A percentile compares a stretch with the other conserved stretches of the same genome.
phyloP scores from a whole-genome alignment of 2,113 vertebrate species.

The Phaethon lepturus region DNA sequence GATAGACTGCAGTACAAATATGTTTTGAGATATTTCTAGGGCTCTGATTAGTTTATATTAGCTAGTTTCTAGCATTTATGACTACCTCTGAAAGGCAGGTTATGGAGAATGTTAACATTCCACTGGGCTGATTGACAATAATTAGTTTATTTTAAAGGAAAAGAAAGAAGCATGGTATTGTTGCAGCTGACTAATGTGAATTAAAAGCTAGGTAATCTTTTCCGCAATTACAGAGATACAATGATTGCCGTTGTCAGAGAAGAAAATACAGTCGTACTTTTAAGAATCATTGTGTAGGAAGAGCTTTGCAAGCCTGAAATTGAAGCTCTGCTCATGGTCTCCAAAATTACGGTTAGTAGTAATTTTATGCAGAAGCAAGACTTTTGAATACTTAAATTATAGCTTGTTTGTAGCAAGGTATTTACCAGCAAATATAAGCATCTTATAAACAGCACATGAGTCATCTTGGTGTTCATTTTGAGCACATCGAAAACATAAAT shows the following conservation, averaged over 20 bases:
- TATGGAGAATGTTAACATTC: constrained; percentile 53
- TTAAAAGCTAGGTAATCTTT: constrained; percentile 56
- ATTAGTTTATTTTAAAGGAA: constrained; percentile 60
- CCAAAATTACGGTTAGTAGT: constrained; percentile 36
- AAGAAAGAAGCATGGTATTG: constrained; percentile 32
- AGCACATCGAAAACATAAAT: constrained; percentile 29
- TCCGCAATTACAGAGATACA: constrained; percentile 54
- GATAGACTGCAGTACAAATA: constrained; percentile 37
- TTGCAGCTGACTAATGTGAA: constrained; percentile 52
- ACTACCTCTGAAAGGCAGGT: constrained; percentile 39
- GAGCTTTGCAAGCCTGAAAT: constrained; percentile 61
- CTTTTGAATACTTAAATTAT: constrained; percentile 66
- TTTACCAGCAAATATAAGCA: constrained; percentile 57
- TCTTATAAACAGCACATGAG: constrained; percentile 53
- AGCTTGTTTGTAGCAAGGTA: constrained; percentile 58
- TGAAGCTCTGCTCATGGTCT: constrained; percentile 47
- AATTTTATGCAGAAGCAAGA: constrained; percentile 63
- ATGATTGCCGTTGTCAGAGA: constrained; percentile 46
- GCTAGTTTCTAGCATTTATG: constrained; percentile 37
- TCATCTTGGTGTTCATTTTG: constrained; percentile 46
- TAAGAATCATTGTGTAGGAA: constrained; percentile 40
- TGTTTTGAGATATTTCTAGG: constrained; percentile 48
- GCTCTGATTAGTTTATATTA: constrained; percentile 57
- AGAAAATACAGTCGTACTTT: constrained; percentile 51
- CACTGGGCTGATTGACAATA: constrained; percentile 49